Conservation (phyloP, 2,113 vertebrate genomes). For the Sporophila hypoxantha region DNA sequence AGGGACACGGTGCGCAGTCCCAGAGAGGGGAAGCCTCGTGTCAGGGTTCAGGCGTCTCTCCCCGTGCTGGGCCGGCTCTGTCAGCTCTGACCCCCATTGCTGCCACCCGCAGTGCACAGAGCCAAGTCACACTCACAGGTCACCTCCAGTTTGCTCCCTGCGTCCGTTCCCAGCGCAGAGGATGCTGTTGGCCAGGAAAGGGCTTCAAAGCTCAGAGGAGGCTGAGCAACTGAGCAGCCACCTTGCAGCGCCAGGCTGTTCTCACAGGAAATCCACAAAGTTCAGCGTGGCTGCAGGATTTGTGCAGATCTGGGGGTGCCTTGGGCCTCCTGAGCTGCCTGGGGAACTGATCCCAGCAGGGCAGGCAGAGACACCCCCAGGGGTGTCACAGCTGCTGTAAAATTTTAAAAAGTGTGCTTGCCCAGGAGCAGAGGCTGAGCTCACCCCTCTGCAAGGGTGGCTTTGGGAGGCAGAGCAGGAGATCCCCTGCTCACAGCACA, state of each 20-base stretch:
- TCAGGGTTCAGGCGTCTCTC: background rate
- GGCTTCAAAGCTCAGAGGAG: background rate
- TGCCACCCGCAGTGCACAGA: rapidly evolving
- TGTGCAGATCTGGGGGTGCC: rapidly evolving
- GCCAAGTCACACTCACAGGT: background rate
- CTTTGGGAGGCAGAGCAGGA: conserved; percentile 7
- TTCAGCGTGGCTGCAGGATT: background rate
- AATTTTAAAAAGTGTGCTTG: too few species aligned
- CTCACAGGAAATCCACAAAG: rapidly evolving
- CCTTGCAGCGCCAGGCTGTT: background rate
- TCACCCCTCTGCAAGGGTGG: background rate
- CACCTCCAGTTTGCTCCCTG: background rate
- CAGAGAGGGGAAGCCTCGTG: background rate
- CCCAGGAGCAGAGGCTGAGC: rapidly evolving
- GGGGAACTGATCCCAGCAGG: background rate
- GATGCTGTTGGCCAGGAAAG: background rate
- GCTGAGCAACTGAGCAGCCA: too few species aligned
- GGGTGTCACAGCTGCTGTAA: background rate
- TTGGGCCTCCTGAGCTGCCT: background rate
- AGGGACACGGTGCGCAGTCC: background rate
- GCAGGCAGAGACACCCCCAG: background rate
- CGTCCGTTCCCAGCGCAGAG: background rate
- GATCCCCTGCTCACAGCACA: conserved; percentile 18
- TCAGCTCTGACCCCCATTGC: background rate
- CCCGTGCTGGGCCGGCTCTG: rapidly evolving